Evolutionary conservation across 2,797 vertebrate genomes (phyloP).

Genomic region (Martes flavigula): DNA sequence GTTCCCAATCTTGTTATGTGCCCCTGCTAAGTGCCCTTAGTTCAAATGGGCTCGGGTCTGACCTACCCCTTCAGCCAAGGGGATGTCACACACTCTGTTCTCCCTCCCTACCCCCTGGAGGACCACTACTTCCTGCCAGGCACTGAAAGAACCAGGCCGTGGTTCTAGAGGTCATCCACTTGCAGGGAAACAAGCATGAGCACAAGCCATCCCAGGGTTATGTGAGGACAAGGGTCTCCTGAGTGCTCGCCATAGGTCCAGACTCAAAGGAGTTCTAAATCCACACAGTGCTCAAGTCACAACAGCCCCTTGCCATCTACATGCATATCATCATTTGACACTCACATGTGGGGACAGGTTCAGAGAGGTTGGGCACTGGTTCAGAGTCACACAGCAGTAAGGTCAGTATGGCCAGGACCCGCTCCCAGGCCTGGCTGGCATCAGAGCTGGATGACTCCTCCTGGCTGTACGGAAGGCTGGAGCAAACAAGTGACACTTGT

Average conservation of each 20-base stretch:
- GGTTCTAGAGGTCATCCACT: background rate
- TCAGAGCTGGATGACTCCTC: background rate
- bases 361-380: background rate
- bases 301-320: background rate
- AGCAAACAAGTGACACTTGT: background rate
- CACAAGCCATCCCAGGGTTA: background rate
- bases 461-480: background rate
- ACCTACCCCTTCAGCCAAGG: background rate
- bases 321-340: background rate
- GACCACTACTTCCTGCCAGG: background rate
- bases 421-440: background rate
- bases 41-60: background rate
- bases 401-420: background rate
- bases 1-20: background rate
- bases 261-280: background rate
- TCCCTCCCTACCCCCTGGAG: background rate
- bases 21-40: background rate
- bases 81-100: background rate
- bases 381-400: background rate
- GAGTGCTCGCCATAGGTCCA: background rate
- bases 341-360: background rate
- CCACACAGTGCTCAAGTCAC: rapidly evolving
- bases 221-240: background rate
- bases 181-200: background rate
- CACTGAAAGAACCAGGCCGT: background rate